A percentile compares a stretch with the other conserved stretches of the same genome.
phyloP scores from a whole-genome alignment of 2,113 vertebrate species.

The Erinaceus europaeus region DNA sequence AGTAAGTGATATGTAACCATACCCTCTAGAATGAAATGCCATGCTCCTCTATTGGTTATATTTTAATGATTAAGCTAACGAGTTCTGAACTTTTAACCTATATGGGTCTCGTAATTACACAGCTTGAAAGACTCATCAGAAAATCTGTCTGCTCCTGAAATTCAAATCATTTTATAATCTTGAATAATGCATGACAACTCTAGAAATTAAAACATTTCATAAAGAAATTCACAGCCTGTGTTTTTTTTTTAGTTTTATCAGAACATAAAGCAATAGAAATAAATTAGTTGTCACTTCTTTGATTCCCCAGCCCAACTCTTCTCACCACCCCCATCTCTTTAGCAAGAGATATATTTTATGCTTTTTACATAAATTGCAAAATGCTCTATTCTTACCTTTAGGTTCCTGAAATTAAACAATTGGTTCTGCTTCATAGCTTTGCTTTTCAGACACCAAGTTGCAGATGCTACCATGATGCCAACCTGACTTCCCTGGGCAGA shows the following conservation, averaged over 20 bases:
- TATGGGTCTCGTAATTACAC: conserved; percentile 84
- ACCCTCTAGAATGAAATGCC: conserved; percentile 69
- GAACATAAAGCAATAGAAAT: conserved; percentile 69
- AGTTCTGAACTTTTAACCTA: conserved; percentile 86
- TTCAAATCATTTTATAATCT: conserved; percentile 83
- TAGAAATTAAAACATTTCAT: conserved; percentile 84
- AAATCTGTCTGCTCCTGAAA: conserved; percentile 84
- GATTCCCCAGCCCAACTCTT: background rate
- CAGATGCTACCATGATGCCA: no score
- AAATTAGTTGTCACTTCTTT: conserved; percentile 40
- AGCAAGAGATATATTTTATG: background rate
- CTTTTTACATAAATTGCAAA: background rate
- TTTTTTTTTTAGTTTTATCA: conserved; percentile 57
- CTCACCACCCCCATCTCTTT: background rate
- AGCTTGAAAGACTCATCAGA: conserved; percentile 87
- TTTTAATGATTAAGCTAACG: conserved; percentile 82
- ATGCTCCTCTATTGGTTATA: conserved; percentile 80
- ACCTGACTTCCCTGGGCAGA: no score
- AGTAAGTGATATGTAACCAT: conserved; percentile 61
- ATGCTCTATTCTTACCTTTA: no score
- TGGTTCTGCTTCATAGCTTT: no score
- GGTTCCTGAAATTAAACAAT: no score
- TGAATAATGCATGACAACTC: conserved; percentile 87
- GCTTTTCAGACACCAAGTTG: no score
- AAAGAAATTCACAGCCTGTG: conserved; percentile 77